Evolutionary conservation across 2,888 invertebrate genomes (phyloP).

Genomic region (Calameuta idolon): DNA sequence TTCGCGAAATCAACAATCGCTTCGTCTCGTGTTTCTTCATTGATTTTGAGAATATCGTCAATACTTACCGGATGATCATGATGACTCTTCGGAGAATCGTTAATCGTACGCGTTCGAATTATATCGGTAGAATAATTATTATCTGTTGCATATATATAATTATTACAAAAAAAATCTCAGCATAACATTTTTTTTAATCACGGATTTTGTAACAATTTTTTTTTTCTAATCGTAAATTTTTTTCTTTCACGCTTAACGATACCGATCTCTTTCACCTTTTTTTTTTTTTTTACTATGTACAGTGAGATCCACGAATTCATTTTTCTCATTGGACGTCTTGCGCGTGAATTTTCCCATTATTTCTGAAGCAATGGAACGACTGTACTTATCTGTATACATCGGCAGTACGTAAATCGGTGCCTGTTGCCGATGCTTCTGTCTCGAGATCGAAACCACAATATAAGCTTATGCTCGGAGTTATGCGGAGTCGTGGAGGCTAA

Average conservation of each 20-base stretch:
- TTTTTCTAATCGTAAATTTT: neutral
- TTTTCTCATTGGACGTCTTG: neutral
- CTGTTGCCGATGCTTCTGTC: constrained; percentile 14
- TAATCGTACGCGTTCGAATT: neutral
- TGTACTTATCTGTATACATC: neutral
- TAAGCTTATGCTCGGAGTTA: constrained; percentile 40
- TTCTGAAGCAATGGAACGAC: neutral
- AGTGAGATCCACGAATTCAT: neutral
- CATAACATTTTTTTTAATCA: neutral
- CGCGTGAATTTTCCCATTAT: neutral
- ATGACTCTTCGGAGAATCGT: neutral
- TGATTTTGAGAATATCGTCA: constrained; percentile 11
- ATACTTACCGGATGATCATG: constrained; percentile 17
- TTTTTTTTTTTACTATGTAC: neutral
- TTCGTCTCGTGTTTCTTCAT: constrained; percentile 12
- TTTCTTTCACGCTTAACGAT: too few species aligned
- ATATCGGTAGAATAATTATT: neutral
- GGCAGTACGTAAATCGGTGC: neutral
- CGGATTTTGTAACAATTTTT: neutral
- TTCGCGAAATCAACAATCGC: neutral
- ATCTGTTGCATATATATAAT: neutral
- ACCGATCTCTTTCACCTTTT: neutral
- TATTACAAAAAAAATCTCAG: neutral
- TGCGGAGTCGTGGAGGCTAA: constrained; percentile 44
- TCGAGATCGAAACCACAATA: constrained; percentile 39